Evolutionary conservation across 2,888 invertebrate genomes (phyloP), one percentile per base, ranked within the genome.

Genomic region (Belgica antarctica): DNA sequence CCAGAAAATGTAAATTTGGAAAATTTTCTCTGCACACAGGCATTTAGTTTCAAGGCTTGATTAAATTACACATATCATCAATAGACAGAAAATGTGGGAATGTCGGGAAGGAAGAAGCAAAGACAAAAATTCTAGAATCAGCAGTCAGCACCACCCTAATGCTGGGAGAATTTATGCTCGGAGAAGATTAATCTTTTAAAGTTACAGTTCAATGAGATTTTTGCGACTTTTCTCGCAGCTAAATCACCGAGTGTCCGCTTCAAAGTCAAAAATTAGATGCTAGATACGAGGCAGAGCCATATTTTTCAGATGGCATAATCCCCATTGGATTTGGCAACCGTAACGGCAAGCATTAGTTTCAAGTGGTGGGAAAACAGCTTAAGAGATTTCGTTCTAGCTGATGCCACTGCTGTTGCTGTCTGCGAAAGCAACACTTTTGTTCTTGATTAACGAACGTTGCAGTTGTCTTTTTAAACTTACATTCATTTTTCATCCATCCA

Each of bases 401-500:
- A n/a, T n/a, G n/a, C n/a, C n/a, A 52, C 41, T 59, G 12, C 7
- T 15, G 59, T 2, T n/a, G n/a, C n/a, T n/a, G n/a, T n/a, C n/a
- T n/a, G n/a, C 52, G 17, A 52, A 7, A 17, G n/a, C 24, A 22
- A 19, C 24, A 59, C 34, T 57, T 28, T 27, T 57, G 47, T 46
- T 52, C 28, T 68, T 68, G 68, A 68, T 68, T 52, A 68, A 68
- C 52, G 68, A 57, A 68, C 52, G 31, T 28, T 57, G 31, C 57
- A 57, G 68, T 68, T 68, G 34, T 17, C 15, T 46, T 57, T 52
- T 68, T 57, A 68, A 68, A 68, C 68, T 68, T 31, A 28, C 34
- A 34, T 28, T 31, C 68, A 68, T 68, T 68, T 68, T 52, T 68
- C 68, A 68, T 24, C 22, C 52, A 52, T 52, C 52, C 17, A n/a